Conservation (phyloP, 2,888 invertebrate genomes). For the Rhamnusium bicolor region DNA sequence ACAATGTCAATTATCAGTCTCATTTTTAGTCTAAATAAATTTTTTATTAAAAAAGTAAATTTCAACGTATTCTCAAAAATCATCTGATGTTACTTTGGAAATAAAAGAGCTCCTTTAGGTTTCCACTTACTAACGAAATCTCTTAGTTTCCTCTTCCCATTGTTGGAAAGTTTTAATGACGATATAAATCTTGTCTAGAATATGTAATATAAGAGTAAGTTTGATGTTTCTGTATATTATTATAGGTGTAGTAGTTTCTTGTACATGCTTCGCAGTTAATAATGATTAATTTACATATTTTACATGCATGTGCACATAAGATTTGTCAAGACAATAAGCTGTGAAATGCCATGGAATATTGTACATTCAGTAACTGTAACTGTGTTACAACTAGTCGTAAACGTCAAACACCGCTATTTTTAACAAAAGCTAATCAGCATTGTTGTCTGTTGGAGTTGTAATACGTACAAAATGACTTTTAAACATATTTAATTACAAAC, state of each 20-base stretch:
- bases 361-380: not conserved
- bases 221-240: not conserved
- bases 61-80: too few relatives aligned
- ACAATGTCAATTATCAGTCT: too few relatives aligned
- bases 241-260: not conserved
- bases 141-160: not conserved
- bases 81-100: too few relatives aligned
- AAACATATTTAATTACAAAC: constrained; percentile 23
- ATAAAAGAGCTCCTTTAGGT: too few relatives aligned
- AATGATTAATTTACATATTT: constrained; percentile 52
- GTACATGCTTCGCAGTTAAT: constrained; percentile 40
- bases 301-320: constrained; percentile 38
- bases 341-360: not conserved
- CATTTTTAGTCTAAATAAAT: too few relatives aligned
- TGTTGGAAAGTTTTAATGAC: not conserved
- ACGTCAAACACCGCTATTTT: not conserved
- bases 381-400: not conserved
- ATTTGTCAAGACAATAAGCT: constrained; percentile 46
- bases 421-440: not conserved
- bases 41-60: too few relatives aligned
- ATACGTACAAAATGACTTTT: constrained; percentile 3
- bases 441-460: not conserved
- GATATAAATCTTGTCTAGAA: not conserved
- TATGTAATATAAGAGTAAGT: not conserved
- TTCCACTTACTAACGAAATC: too few relatives aligned